These are phyloP conservation scores for Xiphophorus couchianus DNA, from an alignment of 2,113 vertebrate species.

Conservation along the genomic window DNA sequence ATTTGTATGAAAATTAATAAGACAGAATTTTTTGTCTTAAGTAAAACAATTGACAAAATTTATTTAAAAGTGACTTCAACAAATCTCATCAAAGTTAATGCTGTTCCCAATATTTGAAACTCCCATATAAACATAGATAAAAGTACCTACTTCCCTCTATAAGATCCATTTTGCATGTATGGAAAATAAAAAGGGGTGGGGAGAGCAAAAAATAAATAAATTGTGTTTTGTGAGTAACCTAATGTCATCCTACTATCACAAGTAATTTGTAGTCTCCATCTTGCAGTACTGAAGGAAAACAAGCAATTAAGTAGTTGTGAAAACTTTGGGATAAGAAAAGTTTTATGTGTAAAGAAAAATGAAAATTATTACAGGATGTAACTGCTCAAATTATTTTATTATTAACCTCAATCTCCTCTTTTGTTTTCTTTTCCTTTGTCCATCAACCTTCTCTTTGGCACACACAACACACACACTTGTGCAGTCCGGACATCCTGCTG, in stretches of 20 bases:
- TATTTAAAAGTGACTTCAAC: no score
- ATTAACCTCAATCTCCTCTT: conserved; percentile 9
- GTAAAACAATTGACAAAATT: no score
- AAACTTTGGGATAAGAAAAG: background rate
- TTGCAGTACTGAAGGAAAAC: background rate
- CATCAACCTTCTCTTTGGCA: background rate
- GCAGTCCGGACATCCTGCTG: conserved; percentile 62
- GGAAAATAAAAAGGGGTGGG: background rate
- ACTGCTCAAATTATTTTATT: conserved; percentile 5
- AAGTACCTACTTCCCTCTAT: no score
- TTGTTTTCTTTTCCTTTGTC: conserved; percentile 14
- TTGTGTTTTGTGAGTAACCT: no score
- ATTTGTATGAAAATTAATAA: background rate
- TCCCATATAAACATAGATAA: no score
- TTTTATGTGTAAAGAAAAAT: conserved; percentile 12
- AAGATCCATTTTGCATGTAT: background rate
- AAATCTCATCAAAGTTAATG: no score
- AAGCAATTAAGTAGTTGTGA: background rate
- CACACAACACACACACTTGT: background rate
- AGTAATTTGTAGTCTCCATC: no score
- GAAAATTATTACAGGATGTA: conserved; percentile 10
- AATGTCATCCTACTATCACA: no score
- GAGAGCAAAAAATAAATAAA: background rate
- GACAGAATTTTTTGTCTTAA: background rate
- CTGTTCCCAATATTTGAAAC: no score